Conservation (phyloP, 2,888 invertebrate genomes). For the Nemotelus pantherinus region DNA sequence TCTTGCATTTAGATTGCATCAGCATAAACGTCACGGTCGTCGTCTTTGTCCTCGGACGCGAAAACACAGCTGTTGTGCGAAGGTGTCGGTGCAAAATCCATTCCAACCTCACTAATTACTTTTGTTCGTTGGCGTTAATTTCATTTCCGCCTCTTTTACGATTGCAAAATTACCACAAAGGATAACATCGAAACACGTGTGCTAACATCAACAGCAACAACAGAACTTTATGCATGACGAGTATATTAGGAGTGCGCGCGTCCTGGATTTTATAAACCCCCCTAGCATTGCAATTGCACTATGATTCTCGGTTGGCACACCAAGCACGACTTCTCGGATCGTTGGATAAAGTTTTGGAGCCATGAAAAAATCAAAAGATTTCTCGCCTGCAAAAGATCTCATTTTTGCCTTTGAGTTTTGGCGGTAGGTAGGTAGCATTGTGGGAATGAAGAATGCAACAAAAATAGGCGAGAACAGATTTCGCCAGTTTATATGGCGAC, state of each 20-base stretch:
- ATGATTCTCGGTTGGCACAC: constrained; percentile 17
- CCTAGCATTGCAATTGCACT: neutral
- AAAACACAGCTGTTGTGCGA: constrained; percentile 25
- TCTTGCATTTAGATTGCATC: neutral
- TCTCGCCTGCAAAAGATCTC: constrained; percentile 29
- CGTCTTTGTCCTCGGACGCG: no score
- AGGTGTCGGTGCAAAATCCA: constrained; percentile 48
- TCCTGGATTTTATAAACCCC: neutral
- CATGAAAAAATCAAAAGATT: constrained; percentile 37
- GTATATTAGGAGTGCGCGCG: neutral
- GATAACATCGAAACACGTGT: constrained; percentile 44
- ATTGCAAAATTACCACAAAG: constrained; percentile 44
- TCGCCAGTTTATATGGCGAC: constrained; percentile 33
- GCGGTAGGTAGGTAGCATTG: neutral
- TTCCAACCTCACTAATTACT: constrained; percentile 47
- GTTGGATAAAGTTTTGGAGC: constrained; percentile 11
- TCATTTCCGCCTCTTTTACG: constrained; percentile 50
- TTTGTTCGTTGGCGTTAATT: constrained; percentile 50
- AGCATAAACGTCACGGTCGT: neutral
- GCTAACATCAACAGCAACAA: constrained; percentile 30
- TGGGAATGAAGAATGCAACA: constrained; percentile 16
- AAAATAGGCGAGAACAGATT: constrained; percentile 4
- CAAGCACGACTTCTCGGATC: no score
- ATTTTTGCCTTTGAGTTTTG: constrained; percentile 31
- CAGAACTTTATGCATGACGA: constrained; percentile 19